These are phyloP conservation scores for Capromys pilorides DNA, from an alignment of 2,797 vertebrate genomes.

Conservation along the genomic window DNA sequence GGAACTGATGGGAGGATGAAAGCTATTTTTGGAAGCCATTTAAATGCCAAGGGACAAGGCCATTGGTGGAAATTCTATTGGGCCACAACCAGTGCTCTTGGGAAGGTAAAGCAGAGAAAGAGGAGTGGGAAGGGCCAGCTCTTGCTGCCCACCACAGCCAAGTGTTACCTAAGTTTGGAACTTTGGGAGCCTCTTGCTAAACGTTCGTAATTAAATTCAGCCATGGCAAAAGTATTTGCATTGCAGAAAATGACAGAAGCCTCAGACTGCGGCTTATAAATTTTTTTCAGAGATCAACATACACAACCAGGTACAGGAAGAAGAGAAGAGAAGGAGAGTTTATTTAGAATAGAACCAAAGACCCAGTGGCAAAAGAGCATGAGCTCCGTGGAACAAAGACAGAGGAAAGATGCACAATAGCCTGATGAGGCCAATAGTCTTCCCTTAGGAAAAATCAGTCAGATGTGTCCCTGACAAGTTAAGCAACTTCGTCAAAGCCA, in stretches of 20 bases:
- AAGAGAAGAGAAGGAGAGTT: neutral
- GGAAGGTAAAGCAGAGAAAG: neutral
- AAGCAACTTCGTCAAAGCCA: neutral
- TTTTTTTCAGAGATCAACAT: neutral
- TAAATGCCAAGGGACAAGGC: neutral
- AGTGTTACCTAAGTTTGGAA: neutral
- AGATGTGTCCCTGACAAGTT: constrained; percentile 14
- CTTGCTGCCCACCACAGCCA: rapidly evolving
- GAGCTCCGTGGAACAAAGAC: neutral
- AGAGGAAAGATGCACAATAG: neutral
- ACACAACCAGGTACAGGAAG: neutral
- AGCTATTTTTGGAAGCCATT: neutral
- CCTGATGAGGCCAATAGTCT: neutral
- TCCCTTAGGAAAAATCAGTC: neutral
- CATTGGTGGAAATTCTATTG: neutral
- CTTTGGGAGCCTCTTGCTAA: neutral
- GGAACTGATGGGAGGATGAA: neutral
- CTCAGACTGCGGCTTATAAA: neutral
- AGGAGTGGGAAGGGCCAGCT: neutral
- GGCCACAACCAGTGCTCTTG: neutral
- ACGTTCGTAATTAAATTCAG: neutral
- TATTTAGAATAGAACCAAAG: neutral
- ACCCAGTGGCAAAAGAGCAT: neutral
- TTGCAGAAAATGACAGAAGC: neutral
- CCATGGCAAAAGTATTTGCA: neutral